Evolutionary conservation across 2,113 vertebrate genomes (phyloP).

Genomic region (pig (Sus scrofa)): T2T-Sscrofa CM000812.6:32081501-32082000

Average conservation of each 20-base stretch:
- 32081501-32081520: background rate
- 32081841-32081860: slow-evolving; percentile 29
- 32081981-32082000: background rate
- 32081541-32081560: background rate
- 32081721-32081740: background rate
- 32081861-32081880: background rate
- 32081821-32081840: background rate
- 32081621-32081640: background rate
- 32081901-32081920: background rate
- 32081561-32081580: background rate
- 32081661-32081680: slow-evolving; percentile 15
- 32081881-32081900: background rate
- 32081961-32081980: background rate
- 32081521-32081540: background rate
- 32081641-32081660: background rate
- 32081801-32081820: background rate
- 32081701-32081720: background rate
- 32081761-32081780: background rate
- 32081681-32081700: background rate
- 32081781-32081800: background rate
- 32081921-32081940: background rate
- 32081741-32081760: background rate
- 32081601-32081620: background rate
- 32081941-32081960: background rate
- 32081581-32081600: background rate